Base-by-base conservation (phyloP, 1,140 invertebrate species). In the Achatina immaculata region DNA sequence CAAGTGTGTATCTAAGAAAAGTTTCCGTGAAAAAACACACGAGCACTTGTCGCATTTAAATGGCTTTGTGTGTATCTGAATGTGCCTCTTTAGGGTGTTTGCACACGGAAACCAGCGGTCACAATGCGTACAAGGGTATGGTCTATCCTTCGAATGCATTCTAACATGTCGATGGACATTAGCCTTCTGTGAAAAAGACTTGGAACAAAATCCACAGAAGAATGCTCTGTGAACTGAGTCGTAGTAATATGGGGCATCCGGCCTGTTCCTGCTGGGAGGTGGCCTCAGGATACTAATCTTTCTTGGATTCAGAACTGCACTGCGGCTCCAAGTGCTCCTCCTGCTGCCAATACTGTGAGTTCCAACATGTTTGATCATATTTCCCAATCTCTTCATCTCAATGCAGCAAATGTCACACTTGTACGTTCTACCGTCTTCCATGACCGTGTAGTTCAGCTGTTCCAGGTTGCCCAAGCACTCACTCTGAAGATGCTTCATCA, bases 311-410 rank as follows among this genome's bases (percentile, higher is more conserved):
- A 45, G 48, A 34, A 36, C 6, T 3, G 38, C 16, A 0, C 68
- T 51, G 16, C 48, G n/a, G 43, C 16, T 34, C 74, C 74, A 77
- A 21, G 40, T 19, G 21, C 38, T 40, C 34, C 65, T 68, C 6
- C 55, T 68, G n/a, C 42, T 77, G 51, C 40, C 51, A 16, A 31
- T 28, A 38, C 36, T 42, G 62, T 80, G 78, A 11, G 78, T 80
- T 58, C 78, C 48, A 43, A 80, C 78, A 66, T 80, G 78, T 34
- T 80, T 80, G 66, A 80, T 80, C 78, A 80, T 80, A 45, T 80
- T 80, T 2, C 78, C 78, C 68, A 80, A 48, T 24, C 78, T 40
- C 34, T 80, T 80, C 78, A 80, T 80, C 48, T 80, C 78, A 72
- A 80, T 72, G 38, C 48, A 43, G 40, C 78, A 80, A 43, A 72